These are phyloP conservation scores for Lacerta viridis DNA, from an alignment of 2,797 vertebrate genomes.

Conservation along the genomic window DNA sequence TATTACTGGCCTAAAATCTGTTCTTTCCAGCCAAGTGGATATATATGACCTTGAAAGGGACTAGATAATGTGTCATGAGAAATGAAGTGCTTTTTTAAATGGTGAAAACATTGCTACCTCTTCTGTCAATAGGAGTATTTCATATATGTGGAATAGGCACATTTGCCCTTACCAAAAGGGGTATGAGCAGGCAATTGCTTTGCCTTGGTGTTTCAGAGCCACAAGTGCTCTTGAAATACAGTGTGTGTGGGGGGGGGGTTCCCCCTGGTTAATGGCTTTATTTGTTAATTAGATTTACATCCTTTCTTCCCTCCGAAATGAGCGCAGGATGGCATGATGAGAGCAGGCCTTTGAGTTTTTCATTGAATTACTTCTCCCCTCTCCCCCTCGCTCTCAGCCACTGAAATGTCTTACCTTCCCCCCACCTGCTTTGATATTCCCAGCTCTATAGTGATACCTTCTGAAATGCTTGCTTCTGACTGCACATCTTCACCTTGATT, in stretches of 20 bases:
- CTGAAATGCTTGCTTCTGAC: too few species aligned
- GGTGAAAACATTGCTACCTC: background rate
- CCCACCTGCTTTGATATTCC: background rate
- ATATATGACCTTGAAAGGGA: slow-evolving; percentile 63
- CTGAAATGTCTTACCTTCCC: background rate
- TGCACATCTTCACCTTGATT: too few species aligned
- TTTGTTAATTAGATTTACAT: too few species aligned
- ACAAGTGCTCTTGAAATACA: background rate
- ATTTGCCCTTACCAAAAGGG: background rate
- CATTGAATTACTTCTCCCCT: background rate
- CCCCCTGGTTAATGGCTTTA: too few species aligned
- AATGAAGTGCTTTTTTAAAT: slow-evolving; percentile 48
- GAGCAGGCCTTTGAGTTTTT: background rate
- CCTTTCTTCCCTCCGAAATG: too few species aligned
- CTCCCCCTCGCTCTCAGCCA: background rate
- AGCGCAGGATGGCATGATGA: background rate
- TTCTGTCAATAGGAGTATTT: background rate
- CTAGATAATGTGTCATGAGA: slow-evolving; percentile 58
- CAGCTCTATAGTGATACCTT: too few species aligned
- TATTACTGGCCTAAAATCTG: slow-evolving; percentile 42
- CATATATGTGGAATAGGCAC: background rate
- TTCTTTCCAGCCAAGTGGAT: slow-evolving; percentile 57
- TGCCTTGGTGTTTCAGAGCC: background rate
- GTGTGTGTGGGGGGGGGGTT: background rate
- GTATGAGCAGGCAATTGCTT: background rate